phyloP scores from a whole-genome alignment of 2,113 vertebrate species.

The Neomonachus schauinslandi region DNA sequence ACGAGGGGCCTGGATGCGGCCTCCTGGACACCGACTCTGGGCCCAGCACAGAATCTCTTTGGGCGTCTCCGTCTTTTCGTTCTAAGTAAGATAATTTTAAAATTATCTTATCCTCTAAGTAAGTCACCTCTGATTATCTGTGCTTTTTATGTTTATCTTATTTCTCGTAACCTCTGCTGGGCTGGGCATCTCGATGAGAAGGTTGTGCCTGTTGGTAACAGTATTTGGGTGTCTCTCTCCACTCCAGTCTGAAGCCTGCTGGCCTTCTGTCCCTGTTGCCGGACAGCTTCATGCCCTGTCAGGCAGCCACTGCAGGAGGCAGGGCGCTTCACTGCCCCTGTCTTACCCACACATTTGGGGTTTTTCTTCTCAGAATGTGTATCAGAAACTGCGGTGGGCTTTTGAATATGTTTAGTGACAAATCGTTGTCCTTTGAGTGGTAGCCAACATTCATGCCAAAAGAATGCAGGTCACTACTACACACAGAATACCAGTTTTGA shows the following conservation, averaged over 20 bases:
- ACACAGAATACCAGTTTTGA: neutral
- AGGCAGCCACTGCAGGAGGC: neutral
- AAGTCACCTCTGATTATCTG: neutral
- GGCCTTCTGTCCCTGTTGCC: neutral
- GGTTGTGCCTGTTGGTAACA: neutral
- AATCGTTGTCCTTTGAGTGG: neutral
- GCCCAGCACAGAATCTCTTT: neutral
- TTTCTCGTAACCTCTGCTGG: neutral
- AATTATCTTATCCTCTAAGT: no score
- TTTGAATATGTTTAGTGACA: neutral
- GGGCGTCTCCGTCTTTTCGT: neutral
- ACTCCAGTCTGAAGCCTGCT: neutral
- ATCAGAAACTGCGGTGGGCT: neutral
- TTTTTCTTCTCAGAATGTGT: neutral
- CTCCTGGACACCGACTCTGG: neutral
- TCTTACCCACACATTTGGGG: neutral
- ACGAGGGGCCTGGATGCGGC: neutral
- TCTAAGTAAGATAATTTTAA: no score
- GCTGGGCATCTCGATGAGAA: neutral
- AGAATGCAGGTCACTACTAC: neutral
- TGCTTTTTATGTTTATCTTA: neutral
- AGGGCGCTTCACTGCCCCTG: neutral
- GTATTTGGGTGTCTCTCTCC: neutral
- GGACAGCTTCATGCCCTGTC: neutral
- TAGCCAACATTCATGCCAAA: conserved; percentile 34